A percentile compares a stretch with the other conserved stretches of the same genome.
phyloP scores from a whole-genome alignment of 2,797 vertebrate species.

The Platalea minor region DNA sequence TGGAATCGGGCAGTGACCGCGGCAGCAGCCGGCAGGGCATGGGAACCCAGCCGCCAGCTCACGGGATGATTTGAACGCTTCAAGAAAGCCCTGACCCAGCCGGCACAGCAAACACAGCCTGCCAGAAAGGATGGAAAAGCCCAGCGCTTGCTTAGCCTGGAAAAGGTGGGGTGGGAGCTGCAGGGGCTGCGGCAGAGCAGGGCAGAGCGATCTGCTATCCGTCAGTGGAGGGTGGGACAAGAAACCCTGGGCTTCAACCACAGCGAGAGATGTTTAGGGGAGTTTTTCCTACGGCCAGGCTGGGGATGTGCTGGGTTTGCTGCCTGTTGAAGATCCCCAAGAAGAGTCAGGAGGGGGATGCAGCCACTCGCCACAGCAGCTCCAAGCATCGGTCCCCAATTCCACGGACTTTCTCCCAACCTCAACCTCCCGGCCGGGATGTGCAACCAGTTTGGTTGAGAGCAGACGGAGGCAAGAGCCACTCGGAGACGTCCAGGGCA shows the following conservation, averaged over 20 bases:
- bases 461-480: not conserved
- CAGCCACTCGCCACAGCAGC: not conserved
- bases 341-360: not conserved
- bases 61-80: not conserved
- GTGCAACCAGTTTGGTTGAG: not conserved
- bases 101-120: accelerated
- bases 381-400: not conserved
- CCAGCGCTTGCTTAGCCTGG: not conserved
- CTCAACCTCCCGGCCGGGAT: not conserved
- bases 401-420: not conserved
- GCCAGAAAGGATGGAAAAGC: not conserved
- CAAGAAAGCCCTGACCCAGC: not conserved
- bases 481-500: accelerated
- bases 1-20: accelerated
- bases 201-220: accelerated
- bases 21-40: not conserved
- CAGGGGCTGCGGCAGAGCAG: not conserved
- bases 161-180: not conserved
- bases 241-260: not conserved
- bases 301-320: not conserved
- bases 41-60: accelerated
- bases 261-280: accelerated
- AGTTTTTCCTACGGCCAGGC: not conserved
- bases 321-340: not conserved
- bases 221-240: accelerated